Evolutionary conservation across 2,888 invertebrate species (phyloP).

Genomic region (Dicyrtomina minuta): DNA sequence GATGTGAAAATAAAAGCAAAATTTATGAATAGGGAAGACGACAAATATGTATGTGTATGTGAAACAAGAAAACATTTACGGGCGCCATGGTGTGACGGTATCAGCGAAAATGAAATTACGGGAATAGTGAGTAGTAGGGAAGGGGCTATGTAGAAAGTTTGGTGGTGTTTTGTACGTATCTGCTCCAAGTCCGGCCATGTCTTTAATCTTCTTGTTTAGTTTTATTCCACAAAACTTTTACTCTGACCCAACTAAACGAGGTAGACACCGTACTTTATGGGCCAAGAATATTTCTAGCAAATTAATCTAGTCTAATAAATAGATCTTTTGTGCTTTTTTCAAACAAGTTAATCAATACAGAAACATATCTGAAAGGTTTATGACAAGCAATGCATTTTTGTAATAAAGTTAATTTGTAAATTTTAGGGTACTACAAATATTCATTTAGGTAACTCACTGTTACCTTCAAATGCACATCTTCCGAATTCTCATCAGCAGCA

Average conservation of each 20-base stretch:
- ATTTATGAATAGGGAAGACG: slow-evolving; percentile 19
- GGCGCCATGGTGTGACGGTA: slow-evolving; percentile 10
- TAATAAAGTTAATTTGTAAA: no score
- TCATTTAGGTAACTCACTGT: neutral
- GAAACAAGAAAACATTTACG: slow-evolving; percentile 11
- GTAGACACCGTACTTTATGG: slow-evolving; percentile 15
- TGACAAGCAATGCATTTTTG: no score
- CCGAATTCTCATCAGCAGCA: slow-evolving; percentile 25
- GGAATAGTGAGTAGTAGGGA: slow-evolving; percentile 20
- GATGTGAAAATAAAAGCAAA: slow-evolving; percentile 14
- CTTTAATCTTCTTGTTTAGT: slow-evolving; percentile 7
- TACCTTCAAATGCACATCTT: slow-evolving; percentile 13
- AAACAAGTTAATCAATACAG: neutral
- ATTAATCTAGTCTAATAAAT: neutral
- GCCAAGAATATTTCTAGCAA: slow-evolving; percentile 7
- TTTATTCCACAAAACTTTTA: slow-evolving; percentile 12
- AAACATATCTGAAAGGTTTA: no score
- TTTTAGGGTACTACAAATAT: neutral
- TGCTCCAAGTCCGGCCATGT: slow-evolving; percentile 6
- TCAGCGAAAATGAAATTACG: slow-evolving; percentile 2
- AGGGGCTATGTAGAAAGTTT: slow-evolving; percentile 20
- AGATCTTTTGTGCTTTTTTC: neutral
- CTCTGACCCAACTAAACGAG: slow-evolving; percentile 12
- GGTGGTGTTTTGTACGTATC: slow-evolving; percentile 2
- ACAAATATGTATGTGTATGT: slow-evolving; percentile 23